Percentiles rank a stretch among this genome's conserved stretches.
Conservation (phyloP, 2,113 vertebrate species). For the Axis porcinus region DNA sequence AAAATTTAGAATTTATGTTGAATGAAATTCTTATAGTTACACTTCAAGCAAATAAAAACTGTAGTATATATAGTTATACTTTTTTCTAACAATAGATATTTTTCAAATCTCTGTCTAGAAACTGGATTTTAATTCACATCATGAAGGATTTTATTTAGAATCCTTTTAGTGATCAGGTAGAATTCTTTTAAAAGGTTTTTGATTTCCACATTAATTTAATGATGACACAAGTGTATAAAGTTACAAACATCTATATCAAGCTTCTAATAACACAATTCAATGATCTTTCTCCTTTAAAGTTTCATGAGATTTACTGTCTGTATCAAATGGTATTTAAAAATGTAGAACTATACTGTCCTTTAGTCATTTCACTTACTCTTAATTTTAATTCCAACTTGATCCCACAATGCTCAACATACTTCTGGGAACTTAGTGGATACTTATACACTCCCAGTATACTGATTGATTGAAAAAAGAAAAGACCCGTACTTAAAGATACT, state of each 20-base stretch:
- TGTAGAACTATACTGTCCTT: background rate
- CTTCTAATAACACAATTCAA: background rate
- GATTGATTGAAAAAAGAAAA: background rate
- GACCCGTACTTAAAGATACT: background rate
- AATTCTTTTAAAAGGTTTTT: background rate
- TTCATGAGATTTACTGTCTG: background rate
- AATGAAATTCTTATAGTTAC: background rate
- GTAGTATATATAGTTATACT: background rate
- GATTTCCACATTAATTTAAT: background rate
- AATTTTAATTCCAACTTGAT: background rate
- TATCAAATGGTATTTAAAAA: background rate
- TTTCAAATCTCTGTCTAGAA: background rate
- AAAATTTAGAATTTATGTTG: background rate
- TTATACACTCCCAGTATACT: background rate
- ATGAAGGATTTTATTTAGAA: background rate
- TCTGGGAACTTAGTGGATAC: background rate
- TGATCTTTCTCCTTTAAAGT: background rate
- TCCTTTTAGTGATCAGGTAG: background rate
- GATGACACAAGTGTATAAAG: background rate
- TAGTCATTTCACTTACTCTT: background rate
- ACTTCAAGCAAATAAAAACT: background rate
- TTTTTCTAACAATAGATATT: background rate
- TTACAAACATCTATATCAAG: background rate
- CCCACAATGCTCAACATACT: background rate
- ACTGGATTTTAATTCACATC: background rate